Conservation (phyloP, 2,113 vertebrate genomes). For the Colistium nudipinnis region DNA sequence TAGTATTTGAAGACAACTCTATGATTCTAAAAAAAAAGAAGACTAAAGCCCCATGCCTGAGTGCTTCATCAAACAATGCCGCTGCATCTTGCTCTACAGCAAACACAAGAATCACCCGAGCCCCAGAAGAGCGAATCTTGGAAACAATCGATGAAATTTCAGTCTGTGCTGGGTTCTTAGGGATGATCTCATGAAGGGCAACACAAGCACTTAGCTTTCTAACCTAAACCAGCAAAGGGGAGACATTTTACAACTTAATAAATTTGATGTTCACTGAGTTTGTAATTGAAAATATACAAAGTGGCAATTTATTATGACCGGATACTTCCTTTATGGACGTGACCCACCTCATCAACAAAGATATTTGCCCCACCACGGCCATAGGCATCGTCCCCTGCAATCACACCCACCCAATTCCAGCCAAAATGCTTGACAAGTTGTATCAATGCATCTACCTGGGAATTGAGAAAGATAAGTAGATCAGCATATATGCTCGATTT, state of each 20-base stretch:
- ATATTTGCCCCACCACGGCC: constrained; percentile 81
- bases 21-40: too few species aligned
- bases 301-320: not conserved
- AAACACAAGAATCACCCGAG: constrained; percentile 81
- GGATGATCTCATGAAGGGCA: constrained; percentile 81
- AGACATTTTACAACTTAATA: not conserved
- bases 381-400: constrained; percentile 83
- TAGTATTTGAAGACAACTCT: too few species aligned
- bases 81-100: constrained; percentile 83
- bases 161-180: constrained; percentile 73
- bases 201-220: constrained; percentile 74
- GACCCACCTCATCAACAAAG: constrained; percentile 73
- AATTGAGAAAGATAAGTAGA: not conserved
- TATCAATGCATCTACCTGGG: constrained; percentile 78
- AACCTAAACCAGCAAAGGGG: constrained; percentile 48
- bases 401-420: constrained; percentile 84
- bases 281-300: not conserved
- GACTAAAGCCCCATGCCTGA: constrained; percentile 50
- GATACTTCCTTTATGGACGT: not conserved
- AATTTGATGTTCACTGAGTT: not conserved
- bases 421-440: constrained; percentile 83
- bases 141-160: constrained; percentile 75
- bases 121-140: constrained; percentile 74
- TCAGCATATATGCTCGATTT: not conserved
- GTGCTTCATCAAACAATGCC: constrained; percentile 76